phyloP scores from a whole-genome alignment of 2,888 invertebrate genomes.

The Chymomyza procnemis region DNA sequence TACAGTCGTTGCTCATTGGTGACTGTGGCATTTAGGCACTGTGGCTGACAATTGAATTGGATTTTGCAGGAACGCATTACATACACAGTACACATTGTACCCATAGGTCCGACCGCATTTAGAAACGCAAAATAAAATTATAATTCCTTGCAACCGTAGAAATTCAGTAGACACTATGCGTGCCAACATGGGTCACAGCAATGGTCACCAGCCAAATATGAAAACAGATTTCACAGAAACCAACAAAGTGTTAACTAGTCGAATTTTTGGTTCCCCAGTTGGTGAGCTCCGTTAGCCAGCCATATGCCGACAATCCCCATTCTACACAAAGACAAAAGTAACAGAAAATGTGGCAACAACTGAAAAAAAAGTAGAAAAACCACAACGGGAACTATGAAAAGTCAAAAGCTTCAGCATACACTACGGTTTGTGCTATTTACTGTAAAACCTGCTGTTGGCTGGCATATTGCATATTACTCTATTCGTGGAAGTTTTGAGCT shows the following conservation, averaged over 20 bases:
- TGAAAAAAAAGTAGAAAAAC: slow-evolving; percentile 61
- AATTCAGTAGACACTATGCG: slow-evolving; percentile 59
- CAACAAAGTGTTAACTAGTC: slow-evolving; percentile 14
- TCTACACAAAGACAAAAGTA: slow-evolving; percentile 64
- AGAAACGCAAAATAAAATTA: slow-evolving; percentile 3
- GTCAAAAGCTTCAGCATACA: slow-evolving; percentile 1
- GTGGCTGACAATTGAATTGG: slow-evolving; percentile 71
- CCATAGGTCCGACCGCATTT: background rate
- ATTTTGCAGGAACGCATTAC: slow-evolving; percentile 48
- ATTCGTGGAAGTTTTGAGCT: background rate
- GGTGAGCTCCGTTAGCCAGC: slow-evolving; percentile 20
- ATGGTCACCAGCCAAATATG: background rate
- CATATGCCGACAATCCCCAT: slow-evolving; percentile 63
- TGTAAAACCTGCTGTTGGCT: slow-evolving; percentile 49
- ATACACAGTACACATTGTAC: background rate
- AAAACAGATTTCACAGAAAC: background rate
- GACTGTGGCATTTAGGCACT: background rate
- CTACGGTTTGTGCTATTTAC: slow-evolving; percentile 47
- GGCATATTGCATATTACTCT: slow-evolving; percentile 35
- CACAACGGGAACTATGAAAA: slow-evolving; percentile 1
- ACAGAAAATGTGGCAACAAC: slow-evolving; percentile 67
- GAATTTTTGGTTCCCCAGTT: background rate
- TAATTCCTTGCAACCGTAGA: slow-evolving; percentile 11
- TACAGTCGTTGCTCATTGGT: background rate
- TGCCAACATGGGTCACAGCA: slow-evolving; percentile 1